These are phyloP conservation scores for Littorina saxatilis DNA, from an alignment of 1,140 invertebrate genomes.

Conservation along the genomic window DNA sequence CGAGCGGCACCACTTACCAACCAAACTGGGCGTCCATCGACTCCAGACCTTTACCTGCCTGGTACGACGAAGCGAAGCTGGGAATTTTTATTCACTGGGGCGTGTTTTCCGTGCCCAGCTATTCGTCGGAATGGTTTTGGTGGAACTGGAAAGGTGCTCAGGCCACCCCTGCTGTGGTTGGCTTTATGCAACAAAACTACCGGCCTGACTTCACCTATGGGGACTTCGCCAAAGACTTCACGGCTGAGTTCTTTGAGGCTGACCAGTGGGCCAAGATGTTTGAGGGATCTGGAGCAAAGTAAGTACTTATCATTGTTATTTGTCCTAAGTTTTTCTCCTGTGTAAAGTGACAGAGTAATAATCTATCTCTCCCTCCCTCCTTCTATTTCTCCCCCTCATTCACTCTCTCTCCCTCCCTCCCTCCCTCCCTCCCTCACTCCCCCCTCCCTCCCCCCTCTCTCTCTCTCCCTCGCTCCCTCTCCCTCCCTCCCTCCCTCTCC, in stretches of 20 bases:
- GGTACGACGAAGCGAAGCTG: slow-evolving; percentile 75
- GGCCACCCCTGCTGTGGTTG: slow-evolving; percentile 24
- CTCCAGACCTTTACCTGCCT: too few relatives aligned
- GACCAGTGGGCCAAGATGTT: slow-evolving; percentile 55
- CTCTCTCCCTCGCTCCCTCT: too few relatives aligned
- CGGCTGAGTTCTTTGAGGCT: slow-evolving; percentile 55
- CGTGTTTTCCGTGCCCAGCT: slow-evolving; percentile 72
- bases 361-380: too few relatives aligned
- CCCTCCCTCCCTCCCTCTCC: too few relatives aligned
- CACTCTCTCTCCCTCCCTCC: too few relatives aligned
- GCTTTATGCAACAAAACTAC: slow-evolving; percentile 56
- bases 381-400: too few relatives aligned
- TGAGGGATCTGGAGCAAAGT: slow-evolving; percentile 53
- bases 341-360: too few relatives aligned
- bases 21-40: too few relatives aligned
- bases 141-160: slow-evolving; percentile 51
- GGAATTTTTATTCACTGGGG: slow-evolving; percentile 76
- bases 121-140: slow-evolving; percentile 70
- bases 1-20: too few relatives aligned
- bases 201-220: slow-evolving; percentile 59
- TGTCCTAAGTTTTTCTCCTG: too few relatives aligned
- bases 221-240: slow-evolving; percentile 61
- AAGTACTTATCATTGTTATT: neutral
- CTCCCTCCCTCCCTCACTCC: too few relatives aligned
- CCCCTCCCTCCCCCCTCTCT: too few relatives aligned